These are phyloP conservation scores for Metallyticus violacea DNA, from an alignment of 2,888 invertebrate genomes.

Conservation along the genomic window DNA sequence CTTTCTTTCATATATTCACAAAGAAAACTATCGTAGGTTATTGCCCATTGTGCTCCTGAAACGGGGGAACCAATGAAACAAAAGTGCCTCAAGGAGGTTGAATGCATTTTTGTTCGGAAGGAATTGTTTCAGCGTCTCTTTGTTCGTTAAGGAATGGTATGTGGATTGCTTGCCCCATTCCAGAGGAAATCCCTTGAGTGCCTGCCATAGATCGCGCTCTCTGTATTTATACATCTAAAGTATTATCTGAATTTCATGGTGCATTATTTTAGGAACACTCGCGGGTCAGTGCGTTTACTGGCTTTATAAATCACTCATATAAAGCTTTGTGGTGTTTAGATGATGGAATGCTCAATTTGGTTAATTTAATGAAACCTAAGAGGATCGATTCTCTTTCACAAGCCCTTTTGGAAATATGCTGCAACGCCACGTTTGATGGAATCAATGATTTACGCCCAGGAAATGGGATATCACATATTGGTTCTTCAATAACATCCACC, in stretches of 20 bases:
- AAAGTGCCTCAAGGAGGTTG: background rate
- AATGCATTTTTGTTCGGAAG: background rate
- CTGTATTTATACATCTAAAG: background rate
- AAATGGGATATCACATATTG: background rate
- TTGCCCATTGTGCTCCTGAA: background rate
- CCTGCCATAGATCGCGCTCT: background rate
- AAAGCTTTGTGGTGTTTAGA: background rate
- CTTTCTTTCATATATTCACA: no score
- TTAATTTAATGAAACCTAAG: background rate
- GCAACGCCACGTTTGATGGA: no score
- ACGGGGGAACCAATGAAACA: background rate
- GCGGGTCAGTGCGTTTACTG: background rate
- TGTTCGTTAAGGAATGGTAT: background rate
- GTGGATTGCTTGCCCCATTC: background rate
- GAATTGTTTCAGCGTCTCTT: background rate
- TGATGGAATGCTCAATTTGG: background rate
- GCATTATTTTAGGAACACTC: no score
- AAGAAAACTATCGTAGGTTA: background rate
- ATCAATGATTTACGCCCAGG: background rate
- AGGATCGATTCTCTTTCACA: background rate
- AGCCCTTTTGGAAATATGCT: background rate
- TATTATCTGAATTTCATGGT: background rate
- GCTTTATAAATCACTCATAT: background rate
- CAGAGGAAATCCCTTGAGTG: background rate
- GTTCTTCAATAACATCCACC: background rate